Evolutionary conservation across 2,888 invertebrate species (phyloP).

Genomic region (Sesia bembeciformis): DNA sequence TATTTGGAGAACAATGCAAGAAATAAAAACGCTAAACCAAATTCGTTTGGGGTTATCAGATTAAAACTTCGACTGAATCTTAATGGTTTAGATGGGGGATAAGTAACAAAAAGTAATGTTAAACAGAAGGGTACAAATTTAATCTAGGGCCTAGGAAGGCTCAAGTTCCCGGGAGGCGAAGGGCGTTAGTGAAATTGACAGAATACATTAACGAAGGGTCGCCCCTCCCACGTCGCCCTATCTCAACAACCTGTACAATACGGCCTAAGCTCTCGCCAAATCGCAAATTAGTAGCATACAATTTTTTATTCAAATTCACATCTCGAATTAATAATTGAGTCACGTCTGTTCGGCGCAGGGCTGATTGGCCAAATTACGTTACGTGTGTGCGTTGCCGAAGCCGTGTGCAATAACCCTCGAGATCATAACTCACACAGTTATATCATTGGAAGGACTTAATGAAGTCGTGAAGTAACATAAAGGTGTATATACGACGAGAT

Average conservation of each 20-base stretch:
- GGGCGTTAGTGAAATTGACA: conserved; percentile 49
- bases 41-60: not conserved
- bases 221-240: conserved; percentile 24
- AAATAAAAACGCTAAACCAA: not conserved
- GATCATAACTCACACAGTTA: conserved; percentile 25
- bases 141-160: conserved; percentile 46
- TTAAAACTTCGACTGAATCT: not conserved
- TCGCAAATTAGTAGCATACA: conserved; percentile 27
- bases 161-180: conserved; percentile 27
- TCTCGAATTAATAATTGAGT: conserved; percentile 4
- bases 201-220: conserved; percentile 59
- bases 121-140: conserved; percentile 54
- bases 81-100: conserved; percentile 11
- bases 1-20: too few species aligned
- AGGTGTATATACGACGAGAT: conserved; percentile 40
- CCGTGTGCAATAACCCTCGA: not conserved
- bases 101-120: conserved; percentile 40
- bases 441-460: conserved; percentile 40
- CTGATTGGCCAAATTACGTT: conserved; percentile 4
- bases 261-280: conserved; percentile 32
- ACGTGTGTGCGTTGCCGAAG: not conserved
- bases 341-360: conserved; percentile 3
- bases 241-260: conserved; percentile 42
- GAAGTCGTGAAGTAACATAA: conserved; percentile 47
- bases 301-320: conserved; percentile 5